Evolutionary conservation across 1,140 invertebrate genomes (phyloP).

Genomic region (Psilanteris sp.): DNA sequence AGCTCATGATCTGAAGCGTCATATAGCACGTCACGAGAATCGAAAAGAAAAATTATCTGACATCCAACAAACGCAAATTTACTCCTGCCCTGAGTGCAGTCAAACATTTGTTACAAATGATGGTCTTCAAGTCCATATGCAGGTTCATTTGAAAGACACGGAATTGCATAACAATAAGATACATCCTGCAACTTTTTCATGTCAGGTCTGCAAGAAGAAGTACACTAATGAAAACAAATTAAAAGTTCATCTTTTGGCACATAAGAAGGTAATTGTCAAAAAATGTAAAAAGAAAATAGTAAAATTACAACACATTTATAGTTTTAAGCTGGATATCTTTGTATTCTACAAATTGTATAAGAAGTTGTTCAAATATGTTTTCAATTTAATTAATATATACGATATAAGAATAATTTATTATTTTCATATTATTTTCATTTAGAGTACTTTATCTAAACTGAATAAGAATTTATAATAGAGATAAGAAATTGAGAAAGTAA

Average conservation of each 20-base stretch:
- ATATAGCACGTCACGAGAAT: constrained; percentile 74
- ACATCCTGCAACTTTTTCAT: constrained; percentile 30
- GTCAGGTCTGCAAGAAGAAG: constrained; percentile 72
- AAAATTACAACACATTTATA: too few relatives aligned
- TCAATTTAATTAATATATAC: too few relatives aligned
- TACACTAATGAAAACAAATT: constrained; percentile 70
- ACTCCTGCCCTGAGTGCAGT: constrained; percentile 63
- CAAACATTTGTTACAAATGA: constrained; percentile 66
- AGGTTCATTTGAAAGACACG: constrained; percentile 43
- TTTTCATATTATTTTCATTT: too few relatives aligned
- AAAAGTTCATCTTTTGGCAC: constrained; percentile 69
- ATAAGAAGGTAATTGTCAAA: constrained; percentile 72
- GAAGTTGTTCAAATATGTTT: too few relatives aligned
- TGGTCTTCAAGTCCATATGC: constrained; percentile 62
- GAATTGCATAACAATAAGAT: constrained; percentile 27
- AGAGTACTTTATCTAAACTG: too few relatives aligned
- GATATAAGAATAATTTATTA: too few relatives aligned
- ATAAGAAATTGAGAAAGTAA: too few relatives aligned
- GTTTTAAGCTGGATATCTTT: too few relatives aligned
- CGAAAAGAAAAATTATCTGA: constrained; percentile 72
- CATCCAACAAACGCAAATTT: constrained; percentile 48
- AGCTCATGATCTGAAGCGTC: constrained; percentile 76
- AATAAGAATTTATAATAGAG: too few relatives aligned
- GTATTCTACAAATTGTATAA: too few relatives aligned
- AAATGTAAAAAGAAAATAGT: too few relatives aligned